Conservation (phyloP, 2,113 vertebrate species). For the Cynoglossus semilaevis region DNA sequence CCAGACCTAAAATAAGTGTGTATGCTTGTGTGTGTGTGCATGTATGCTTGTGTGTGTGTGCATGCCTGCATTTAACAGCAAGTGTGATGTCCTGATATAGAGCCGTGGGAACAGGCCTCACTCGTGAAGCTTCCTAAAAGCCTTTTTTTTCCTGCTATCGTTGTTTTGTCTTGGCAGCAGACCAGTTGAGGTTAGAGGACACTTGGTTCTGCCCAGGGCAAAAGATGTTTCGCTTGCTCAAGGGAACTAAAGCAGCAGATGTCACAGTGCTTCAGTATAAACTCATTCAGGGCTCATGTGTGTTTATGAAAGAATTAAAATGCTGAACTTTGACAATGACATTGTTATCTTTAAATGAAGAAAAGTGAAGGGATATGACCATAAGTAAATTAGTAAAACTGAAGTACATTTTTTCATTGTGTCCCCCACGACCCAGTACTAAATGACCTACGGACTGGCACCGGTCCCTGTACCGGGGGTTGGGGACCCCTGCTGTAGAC, state of each 20-base stretch:
- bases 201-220: constrained; percentile 23
- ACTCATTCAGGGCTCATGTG: too few relatives aligned
- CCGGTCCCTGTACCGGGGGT: too few relatives aligned
- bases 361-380: too few relatives aligned
- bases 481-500: too few relatives aligned
- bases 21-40: neutral
- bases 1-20: constrained; percentile 40
- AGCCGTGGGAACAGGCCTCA: constrained; percentile 50
- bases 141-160: constrained; percentile 3
- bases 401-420: too few relatives aligned
- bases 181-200: constrained; percentile 24
- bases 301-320: too few relatives aligned
- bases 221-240: constrained; percentile 18
- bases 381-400: too few relatives aligned
- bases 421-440: too few relatives aligned
- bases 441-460: too few relatives aligned
- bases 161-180: constrained; percentile 13
- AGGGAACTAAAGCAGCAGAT: constrained; percentile 19
- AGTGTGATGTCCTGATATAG: constrained; percentile 44
- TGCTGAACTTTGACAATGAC: too few relatives aligned
- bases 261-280: neutral
- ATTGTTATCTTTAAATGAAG: too few relatives aligned
- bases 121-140: constrained; percentile 22
- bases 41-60: constrained; percentile 8
- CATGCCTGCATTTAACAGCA: neutral